These are phyloP conservation scores for Eufriesea mexicana DNA, from an alignment of 1,140 invertebrate species.

Conservation along the genomic window DNA sequence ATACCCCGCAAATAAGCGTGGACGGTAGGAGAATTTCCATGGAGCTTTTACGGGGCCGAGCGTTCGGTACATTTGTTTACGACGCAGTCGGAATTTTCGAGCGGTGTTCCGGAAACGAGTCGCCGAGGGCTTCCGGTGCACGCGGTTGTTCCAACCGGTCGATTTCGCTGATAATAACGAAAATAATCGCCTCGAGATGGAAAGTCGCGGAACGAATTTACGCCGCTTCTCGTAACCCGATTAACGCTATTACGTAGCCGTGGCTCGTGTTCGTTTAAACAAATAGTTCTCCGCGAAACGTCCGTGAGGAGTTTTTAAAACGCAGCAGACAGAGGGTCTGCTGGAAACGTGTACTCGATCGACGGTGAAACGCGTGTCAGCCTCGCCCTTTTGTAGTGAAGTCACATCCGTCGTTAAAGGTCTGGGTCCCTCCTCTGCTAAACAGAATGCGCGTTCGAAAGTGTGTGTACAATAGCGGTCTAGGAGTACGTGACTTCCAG, in stretches of 20 bases:
- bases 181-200: too few species aligned
- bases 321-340: too few species aligned
- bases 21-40: slow-evolving; percentile 30
- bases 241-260: too few species aligned
- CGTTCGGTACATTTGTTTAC: slow-evolving; percentile 8
- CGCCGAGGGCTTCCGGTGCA: background rate
- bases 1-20: slow-evolving; percentile 18
- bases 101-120: slow-evolving; percentile 13
- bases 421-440: background rate
- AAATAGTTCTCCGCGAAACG: background rate
- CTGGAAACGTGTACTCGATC: background rate
- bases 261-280: background rate
- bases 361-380: background rate
- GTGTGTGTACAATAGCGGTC: slow-evolving; percentile 25
- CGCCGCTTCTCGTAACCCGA: too few species aligned
- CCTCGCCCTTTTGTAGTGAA: slow-evolving; percentile 9
- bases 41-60: background rate
- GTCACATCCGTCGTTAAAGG: slow-evolving; percentile 42
- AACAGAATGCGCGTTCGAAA: slow-evolving; percentile 19
- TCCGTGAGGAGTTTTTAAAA: background rate
- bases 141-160: background rate
- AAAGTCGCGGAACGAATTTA: too few species aligned
- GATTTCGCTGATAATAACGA: too few species aligned
- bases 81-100: slow-evolving; percentile 22
- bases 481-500: slow-evolving; percentile 3